phyloP scores from a whole-genome alignment of 2,113 vertebrate genomes.

The Brevimyrus niger region DNA sequence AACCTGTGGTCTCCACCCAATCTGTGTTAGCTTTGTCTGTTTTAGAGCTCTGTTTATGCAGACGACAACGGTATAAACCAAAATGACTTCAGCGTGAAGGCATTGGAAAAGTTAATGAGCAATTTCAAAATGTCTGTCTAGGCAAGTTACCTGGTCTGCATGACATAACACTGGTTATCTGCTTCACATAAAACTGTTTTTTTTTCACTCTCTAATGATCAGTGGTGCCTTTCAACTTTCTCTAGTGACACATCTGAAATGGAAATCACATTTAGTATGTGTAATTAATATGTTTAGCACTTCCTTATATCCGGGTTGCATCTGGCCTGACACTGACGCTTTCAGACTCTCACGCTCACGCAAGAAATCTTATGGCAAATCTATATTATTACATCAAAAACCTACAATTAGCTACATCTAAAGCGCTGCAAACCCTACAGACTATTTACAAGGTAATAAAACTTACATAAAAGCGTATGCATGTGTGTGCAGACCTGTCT shows the following conservation, averaged over 20 bases:
- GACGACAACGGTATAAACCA: constrained; percentile 1
- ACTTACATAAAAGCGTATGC: neutral
- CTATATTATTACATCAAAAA: neutral
- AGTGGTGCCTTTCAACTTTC: neutral
- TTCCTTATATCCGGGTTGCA: neutral
- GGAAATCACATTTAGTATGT: neutral
- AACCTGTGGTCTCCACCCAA: constrained; percentile 16
- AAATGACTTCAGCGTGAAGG: constrained; percentile 6
- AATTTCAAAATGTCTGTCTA: neutral
- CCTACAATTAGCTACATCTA: neutral
- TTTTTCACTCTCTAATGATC: neutral
- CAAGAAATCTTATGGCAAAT: neutral
- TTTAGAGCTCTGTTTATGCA: neutral
- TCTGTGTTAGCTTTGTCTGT: neutral
- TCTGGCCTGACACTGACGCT: neutral
- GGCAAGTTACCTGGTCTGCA: neutral
- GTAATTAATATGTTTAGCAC: neutral
- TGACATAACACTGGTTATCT: neutral
- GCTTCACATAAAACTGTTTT: neutral
- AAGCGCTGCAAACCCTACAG: neutral
- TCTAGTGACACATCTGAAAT: neutral
- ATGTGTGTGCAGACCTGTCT: neutral
- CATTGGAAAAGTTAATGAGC: constrained; percentile 8
- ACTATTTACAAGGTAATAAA: neutral
- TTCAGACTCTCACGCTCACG: neutral